Evolutionary conservation across 1,140 invertebrate species (phyloP).

Genomic region (Saccostrea cuccullata): DNA sequence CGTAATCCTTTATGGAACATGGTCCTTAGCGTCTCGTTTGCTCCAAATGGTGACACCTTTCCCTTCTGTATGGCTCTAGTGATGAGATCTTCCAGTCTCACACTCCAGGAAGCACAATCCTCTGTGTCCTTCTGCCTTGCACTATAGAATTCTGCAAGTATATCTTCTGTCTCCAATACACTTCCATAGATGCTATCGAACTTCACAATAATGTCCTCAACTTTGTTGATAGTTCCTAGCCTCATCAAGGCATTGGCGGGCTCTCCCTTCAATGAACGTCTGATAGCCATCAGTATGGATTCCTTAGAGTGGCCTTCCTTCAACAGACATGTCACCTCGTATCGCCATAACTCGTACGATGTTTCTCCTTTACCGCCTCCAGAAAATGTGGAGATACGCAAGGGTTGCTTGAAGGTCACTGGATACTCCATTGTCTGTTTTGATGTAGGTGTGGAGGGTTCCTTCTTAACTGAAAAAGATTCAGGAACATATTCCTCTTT

Average conservation of each 20-base stretch:
- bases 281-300: constrained; percentile 17
- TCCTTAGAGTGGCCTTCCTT: background rate
- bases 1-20: too few species aligned
- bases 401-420: background rate
- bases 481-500: too few species aligned
- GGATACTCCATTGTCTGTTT: too few species aligned
- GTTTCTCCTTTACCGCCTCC: constrained; percentile 41
- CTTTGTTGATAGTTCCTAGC: constrained; percentile 36
- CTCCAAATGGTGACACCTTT: too few species aligned
- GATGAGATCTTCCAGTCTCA: constrained; percentile 51
- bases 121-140: constrained; percentile 42
- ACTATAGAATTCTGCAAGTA: constrained; percentile 27
- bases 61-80: too few species aligned
- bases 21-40: too few species aligned
- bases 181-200: constrained; percentile 53
- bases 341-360: constrained; percentile 41
- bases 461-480: too few species aligned
- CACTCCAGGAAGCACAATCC: constrained; percentile 45
- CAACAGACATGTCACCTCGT: constrained; percentile 39
- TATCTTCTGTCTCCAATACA: constrained; percentile 3
- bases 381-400: constrained; percentile 33
- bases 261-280: constrained; percentile 29
- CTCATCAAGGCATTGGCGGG: constrained; percentile 21
- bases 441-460: too few species aligned
- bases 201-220: constrained; percentile 40